phyloP scores from a whole-genome alignment of 2,888 invertebrate genomes.

The Smittia aterrima region DNA sequence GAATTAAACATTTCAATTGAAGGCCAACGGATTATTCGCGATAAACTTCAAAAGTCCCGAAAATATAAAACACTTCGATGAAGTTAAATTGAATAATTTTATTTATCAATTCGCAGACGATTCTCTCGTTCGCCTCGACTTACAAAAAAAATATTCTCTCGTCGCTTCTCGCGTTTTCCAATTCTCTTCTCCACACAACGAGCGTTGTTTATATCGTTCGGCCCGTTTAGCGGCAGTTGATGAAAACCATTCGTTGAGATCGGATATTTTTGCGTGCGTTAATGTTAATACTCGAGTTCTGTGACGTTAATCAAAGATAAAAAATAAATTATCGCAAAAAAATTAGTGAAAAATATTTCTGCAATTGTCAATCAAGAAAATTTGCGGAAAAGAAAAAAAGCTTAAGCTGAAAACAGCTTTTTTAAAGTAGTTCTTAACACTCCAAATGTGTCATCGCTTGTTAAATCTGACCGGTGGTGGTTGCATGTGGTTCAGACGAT shows the following conservation, averaged over 20 bases:
- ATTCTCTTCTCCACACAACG: not conserved
- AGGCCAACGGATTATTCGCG: too few relatives aligned
- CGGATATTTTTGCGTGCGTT: not conserved
- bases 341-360: not conserved
- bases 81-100: not conserved
- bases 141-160: not conserved
- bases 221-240: not conserved
- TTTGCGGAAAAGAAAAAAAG: too few relatives aligned
- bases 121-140: not conserved
- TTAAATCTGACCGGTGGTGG: not conserved
- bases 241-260: conserved; percentile 19
- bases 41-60: not conserved
- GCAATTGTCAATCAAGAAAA: too few relatives aligned
- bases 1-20: too few relatives aligned
- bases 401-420: too few relatives aligned
- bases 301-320: not conserved
- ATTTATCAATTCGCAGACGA: not conserved
- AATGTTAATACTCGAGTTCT: not conserved
- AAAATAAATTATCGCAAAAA: not conserved
- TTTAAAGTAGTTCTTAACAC: not conserved
- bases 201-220: not conserved
- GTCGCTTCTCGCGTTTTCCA: not conserved
- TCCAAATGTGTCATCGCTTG: conserved; percentile 16
- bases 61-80: not conserved
- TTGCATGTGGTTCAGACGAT: conserved; percentile 22